Conservation (phyloP, 2,113 vertebrate genomes). For the Otolemur garnettii region DNA sequence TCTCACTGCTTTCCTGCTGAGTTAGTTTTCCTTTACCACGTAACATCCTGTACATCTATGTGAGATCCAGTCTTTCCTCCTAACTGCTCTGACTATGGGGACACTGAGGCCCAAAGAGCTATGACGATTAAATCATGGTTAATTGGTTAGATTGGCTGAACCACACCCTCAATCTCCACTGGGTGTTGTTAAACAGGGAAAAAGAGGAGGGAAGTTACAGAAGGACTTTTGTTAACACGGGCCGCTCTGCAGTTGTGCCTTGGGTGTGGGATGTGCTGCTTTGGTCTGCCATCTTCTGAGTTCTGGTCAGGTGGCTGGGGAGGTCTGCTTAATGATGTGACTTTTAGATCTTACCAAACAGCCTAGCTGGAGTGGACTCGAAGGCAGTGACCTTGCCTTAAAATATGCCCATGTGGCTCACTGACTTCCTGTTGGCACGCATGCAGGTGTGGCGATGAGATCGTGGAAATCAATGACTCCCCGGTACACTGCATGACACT, state of each 20-base stretch:
- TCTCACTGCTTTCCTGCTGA: accelerated
- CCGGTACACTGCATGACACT: slow-evolving; percentile 93
- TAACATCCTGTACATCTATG: not conserved
- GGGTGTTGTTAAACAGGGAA: not conserved
- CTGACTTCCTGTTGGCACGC: not conserved
- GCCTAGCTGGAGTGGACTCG: accelerated
- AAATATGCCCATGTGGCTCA: accelerated
- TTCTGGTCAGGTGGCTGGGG: not conserved
- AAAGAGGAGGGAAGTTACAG: not conserved
- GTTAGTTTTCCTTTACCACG: not conserved
- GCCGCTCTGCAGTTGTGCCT: accelerated
- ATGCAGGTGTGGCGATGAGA: slow-evolving; percentile 95
- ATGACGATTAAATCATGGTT: not conserved
- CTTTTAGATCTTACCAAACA: not conserved
- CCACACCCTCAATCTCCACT: accelerated
- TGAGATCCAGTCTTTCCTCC: not conserved
- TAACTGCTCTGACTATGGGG: no score
- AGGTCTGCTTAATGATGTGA: not conserved
- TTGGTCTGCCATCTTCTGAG: not conserved
- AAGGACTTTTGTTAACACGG: no score
- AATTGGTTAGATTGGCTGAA: not conserved
- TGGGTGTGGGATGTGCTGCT: accelerated
- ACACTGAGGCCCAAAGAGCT: not conserved
- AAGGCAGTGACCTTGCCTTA: no score
- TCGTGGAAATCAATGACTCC: slow-evolving; percentile 94